Base-by-base conservation (phyloP, 2,113 vertebrate species). In the Nannospalax galili region DNA sequence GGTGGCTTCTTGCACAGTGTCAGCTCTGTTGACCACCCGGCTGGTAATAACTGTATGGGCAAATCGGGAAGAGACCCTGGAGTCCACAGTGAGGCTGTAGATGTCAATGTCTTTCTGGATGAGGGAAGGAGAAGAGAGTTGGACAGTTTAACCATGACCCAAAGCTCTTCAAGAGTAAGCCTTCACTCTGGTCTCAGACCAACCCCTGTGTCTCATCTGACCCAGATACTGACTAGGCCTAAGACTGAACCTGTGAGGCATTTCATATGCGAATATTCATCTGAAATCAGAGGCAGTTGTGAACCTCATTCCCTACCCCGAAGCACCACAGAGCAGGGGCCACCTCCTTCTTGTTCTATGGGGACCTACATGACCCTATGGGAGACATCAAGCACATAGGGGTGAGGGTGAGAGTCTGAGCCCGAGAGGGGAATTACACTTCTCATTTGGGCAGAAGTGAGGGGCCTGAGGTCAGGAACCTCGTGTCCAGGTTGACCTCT, bases 1-100 rank as follows among this genome's bases (percentile, higher is more conserved):
- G 84, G 98, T 96, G 0, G 98, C 98, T 96, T 99, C 99, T 88
- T 77, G 98, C 17, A 98, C 97, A 3, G 97, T 81, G 0, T 98
- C 45, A 48, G 98, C 98, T 9, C 90, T 98, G 96, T 99, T 99
- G 94, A 98, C 98, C 91, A 99, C 98, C 10, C 98, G 98, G 93
- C 99, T 99, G 92, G 98, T 99, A 97, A 99, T 97, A 86, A 98
- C 67, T 0, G 99, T 99, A 96, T 98, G 98, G 87, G 99, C 99
- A 92, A 99, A 99, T 19, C 99, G 99, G 15, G 99, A 98, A 0
- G 97, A 98, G 79, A 99, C 99, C 67, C 97, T 99, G 89, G 98
- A 99, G 97, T 99, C 99, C 97, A 99, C 98, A 0, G 98, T 98
- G 95, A 99, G 99, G 95, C 99, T 99, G 98, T 99, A 99, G 98